These are phyloP conservation scores for Myrmecobius fasciatus DNA, from an alignment of 2,113 vertebrate species.

Conservation along the genomic window DNA sequence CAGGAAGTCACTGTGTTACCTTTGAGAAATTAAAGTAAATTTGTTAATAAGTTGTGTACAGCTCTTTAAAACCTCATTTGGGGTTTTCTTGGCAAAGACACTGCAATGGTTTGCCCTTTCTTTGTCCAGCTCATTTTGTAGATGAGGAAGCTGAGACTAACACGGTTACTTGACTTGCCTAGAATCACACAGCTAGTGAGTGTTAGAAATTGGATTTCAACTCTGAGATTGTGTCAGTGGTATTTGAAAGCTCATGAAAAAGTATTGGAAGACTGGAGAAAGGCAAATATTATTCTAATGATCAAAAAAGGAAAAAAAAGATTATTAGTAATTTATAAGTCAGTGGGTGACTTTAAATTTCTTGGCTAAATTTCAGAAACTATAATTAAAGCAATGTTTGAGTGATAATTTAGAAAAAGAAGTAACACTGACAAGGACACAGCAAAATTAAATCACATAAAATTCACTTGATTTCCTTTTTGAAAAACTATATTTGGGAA, in stretches of 20 bases:
- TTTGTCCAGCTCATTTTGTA: too few species aligned
- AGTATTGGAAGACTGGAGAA: neutral
- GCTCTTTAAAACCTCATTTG: neutral
- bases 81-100: neutral
- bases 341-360: neutral
- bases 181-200: neutral
- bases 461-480: neutral
- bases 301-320: neutral
- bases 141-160: neutral
- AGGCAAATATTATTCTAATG: neutral
- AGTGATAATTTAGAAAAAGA: neutral
- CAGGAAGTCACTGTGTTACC: neutral
- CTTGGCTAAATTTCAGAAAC: neutral
- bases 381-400: neutral
- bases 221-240: neutral
- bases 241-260: neutral
- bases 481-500: neutral
- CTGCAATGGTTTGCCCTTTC: neutral
- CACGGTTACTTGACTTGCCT: neutral
- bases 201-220: neutral
- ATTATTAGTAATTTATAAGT: neutral
- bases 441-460: neutral
- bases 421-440: neutral
- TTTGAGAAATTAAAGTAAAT: neutral
- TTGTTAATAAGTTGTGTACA: neutral